Conservation (phyloP, 2,888 invertebrate species). For the Yponomeuta cagnagella region DNA sequence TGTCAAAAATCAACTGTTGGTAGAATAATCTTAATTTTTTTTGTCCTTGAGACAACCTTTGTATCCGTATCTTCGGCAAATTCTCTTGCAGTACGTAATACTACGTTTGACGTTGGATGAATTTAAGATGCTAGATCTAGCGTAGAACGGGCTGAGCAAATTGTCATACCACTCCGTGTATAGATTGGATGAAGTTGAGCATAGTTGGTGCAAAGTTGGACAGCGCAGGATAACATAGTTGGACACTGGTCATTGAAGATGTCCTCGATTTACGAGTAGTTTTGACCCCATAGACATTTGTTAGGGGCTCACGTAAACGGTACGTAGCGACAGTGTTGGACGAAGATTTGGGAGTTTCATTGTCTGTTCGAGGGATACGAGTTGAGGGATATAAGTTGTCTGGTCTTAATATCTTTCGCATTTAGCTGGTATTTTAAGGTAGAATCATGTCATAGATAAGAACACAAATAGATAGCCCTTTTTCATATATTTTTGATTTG, state of each 20-base stretch:
- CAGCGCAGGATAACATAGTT: constrained; percentile 41
- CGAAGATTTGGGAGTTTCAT: neutral
- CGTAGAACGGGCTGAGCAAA: neutral
- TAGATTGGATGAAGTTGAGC: constrained; percentile 65
- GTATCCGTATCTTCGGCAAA: neutral
- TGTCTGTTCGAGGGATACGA: neutral
- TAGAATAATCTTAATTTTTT: too few relatives aligned
- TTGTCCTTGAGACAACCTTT: too few relatives aligned
- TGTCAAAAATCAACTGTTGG: too few relatives aligned
- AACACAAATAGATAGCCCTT: neutral
- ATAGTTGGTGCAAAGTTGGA: constrained; percentile 41
- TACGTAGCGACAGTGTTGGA: neutral
- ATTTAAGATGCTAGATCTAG: neutral
- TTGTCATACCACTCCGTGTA: constrained; percentile 35
- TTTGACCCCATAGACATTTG: constrained; percentile 61
- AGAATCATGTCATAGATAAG: neutral
- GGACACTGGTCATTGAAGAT: constrained; percentile 61
- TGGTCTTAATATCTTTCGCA: neutral
- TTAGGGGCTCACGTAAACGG: constrained; percentile 24
- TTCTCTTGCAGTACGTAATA: neutral
- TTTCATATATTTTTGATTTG: neutral
- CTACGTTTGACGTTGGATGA: neutral
- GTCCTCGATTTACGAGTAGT: constrained; percentile 69
- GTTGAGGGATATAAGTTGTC: neutral
- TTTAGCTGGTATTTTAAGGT: neutral